Conservation (phyloP, 1,140 invertebrate genomes). For the Drosophila micromelanica region DNA sequence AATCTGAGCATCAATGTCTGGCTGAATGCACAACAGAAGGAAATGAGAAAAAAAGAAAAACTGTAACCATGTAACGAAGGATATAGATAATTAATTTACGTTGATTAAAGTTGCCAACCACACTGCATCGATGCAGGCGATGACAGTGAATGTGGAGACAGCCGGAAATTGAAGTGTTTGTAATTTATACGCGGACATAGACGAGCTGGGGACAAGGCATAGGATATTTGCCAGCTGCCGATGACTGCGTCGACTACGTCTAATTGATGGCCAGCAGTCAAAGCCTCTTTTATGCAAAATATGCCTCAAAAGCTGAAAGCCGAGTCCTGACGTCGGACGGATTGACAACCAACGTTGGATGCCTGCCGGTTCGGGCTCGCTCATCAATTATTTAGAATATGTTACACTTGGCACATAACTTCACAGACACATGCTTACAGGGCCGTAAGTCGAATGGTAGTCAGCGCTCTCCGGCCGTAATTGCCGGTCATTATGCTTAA, state of each 20-base stretch:
- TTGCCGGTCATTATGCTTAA: slow-evolving; percentile 77
- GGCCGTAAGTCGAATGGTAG: slow-evolving; percentile 47
- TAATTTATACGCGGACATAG: slow-evolving; percentile 51
- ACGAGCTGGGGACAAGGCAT: slow-evolving; percentile 25
- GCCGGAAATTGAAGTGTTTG: slow-evolving; percentile 77
- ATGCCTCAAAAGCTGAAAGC: slow-evolving; percentile 43
- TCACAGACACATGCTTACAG: slow-evolving; percentile 59
- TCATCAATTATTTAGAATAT: slow-evolving; percentile 81
- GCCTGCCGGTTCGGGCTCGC: slow-evolving; percentile 21
- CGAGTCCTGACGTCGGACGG: not conserved
- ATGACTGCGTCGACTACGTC: slow-evolving; percentile 64
- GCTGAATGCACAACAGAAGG: slow-evolving; percentile 36
- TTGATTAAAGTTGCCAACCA: slow-evolving; percentile 72
- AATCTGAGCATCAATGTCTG: slow-evolving; percentile 49
- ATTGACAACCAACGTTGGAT: slow-evolving; percentile 4
- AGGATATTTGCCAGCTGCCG: slow-evolving; percentile 52
- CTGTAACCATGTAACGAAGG: slow-evolving; percentile 29
- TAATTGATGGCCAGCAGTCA: slow-evolving; percentile 68
- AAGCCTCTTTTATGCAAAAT: slow-evolving; percentile 68
- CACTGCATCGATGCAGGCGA: not conserved
- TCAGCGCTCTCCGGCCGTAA: slow-evolving; percentile 46
- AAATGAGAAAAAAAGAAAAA: not conserved
- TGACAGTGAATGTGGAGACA: slow-evolving; percentile 33
- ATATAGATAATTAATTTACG: slow-evolving; percentile 75
- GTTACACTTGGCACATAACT: slow-evolving; percentile 77